Percentiles rank a stretch among this genome's conserved stretches.
Evolutionary conservation across 92 coral and sea anemone genomes (phyloP).

Genomic region (Parazoanthus darwini): DNA sequence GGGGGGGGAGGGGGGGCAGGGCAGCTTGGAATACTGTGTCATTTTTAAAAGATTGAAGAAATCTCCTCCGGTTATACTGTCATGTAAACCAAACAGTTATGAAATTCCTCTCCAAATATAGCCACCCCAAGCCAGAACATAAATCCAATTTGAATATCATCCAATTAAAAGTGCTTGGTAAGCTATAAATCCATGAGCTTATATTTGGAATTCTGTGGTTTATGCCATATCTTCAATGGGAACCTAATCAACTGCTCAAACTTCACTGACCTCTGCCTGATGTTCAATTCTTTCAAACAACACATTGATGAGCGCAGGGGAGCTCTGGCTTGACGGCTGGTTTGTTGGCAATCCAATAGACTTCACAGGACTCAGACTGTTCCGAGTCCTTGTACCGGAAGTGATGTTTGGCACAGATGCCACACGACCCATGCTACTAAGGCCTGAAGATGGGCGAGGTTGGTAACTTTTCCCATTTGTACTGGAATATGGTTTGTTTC

Average conservation of each 20-base stretch:
- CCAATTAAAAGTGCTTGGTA: no score
- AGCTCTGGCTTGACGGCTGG: conserved; percentile 58
- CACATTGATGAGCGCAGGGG: conserved; percentile 82
- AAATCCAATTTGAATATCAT: no score
- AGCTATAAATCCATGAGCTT: no score
- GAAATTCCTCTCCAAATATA: no score
- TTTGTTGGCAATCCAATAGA: conserved; percentile 51
- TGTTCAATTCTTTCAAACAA: conserved; percentile 87
- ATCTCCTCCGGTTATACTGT: no score
- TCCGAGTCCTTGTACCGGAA: background rate
- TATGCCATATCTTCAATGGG: no score
- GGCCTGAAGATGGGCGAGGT: background rate
- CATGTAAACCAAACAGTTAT: no score
- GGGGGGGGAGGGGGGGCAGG: no score
- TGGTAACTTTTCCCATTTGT: conserved; percentile 22
- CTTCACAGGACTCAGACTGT: conserved; percentile 54
- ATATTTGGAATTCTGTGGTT: no score
- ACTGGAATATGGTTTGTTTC: conserved; percentile 2
- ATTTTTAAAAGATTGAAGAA: no score
- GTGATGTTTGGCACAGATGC: conserved; percentile 2
- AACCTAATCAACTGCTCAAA: background rate
- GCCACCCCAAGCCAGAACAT: no score
- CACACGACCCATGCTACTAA: background rate
- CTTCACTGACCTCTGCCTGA: conserved; percentile 78
- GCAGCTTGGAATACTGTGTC: no score